phyloP scores from a whole-genome alignment of 2,113 vertebrate genomes.

The Electrona antarctica region DNA sequence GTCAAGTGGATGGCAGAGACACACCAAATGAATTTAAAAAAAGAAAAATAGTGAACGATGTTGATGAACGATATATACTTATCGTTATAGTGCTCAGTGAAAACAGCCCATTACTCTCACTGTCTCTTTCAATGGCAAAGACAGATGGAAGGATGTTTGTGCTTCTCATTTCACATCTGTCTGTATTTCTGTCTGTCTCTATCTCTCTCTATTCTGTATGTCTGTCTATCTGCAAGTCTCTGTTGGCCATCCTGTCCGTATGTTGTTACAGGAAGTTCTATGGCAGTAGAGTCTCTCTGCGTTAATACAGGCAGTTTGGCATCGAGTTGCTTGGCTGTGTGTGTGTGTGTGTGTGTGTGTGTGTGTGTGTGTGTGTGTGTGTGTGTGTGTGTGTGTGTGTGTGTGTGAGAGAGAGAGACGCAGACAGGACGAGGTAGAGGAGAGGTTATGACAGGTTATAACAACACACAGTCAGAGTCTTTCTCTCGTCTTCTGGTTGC shows the following conservation, averaged over 20 bases:
- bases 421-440: slow-evolving; percentile 6
- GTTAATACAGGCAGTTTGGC: slow-evolving; percentile 47
- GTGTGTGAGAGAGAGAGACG: not conserved
- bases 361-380: not conserved
- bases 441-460: slow-evolving; percentile 59
- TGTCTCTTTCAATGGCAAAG: too few relatives aligned
- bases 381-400: not conserved
- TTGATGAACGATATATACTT: too few relatives aligned
- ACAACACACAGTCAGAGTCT: slow-evolving; percentile 83
- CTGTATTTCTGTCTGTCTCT: not conserved
- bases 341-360: too few relatives aligned
- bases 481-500: slow-evolving; percentile 78
- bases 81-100: too few relatives aligned
- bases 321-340: slow-evolving; percentile 29
- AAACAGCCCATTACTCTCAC: too few relatives aligned
- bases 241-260: not conserved
- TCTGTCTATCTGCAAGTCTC: not conserved
- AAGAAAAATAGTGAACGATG: too few relatives aligned
- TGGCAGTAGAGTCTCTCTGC: not conserved
- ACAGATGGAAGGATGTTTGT: too few relatives aligned
- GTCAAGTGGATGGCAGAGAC: too few relatives aligned
- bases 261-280: not conserved
- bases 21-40: too few relatives aligned
- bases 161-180: not conserved
- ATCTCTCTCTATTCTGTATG: not conserved